Base-by-base conservation (phyloP, 1,140 invertebrate genomes). In the Ridgeia piscesae region DNA sequence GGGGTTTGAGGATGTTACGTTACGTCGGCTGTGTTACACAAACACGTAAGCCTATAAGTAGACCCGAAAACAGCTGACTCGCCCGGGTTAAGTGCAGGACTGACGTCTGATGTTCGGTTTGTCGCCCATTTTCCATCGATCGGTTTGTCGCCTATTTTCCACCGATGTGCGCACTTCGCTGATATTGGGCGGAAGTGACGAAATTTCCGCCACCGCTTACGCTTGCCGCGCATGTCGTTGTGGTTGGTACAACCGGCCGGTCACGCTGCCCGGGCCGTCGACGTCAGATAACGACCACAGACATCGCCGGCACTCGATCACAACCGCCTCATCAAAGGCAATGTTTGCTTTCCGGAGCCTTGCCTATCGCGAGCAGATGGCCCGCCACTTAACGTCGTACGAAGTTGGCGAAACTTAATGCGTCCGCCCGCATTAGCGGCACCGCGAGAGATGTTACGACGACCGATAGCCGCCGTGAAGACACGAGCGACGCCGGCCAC, bases 401-500 rank as follows among this genome's bases (percentile, higher is more conserved):
- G 14, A 77, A 77, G 58, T 77, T 77, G 27, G 58, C 14, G 58
- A 77, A 77, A 77, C 58, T 77, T 77, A 77, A 77, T 77, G 58
- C 58, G 58, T 77, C 58, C 58, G 58, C 11, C 58, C 27, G 58
- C 58, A 77, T 77, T 35, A 35, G 89, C 89, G 89, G 9, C 34
- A 27, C 42, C 17, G 89, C 89, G 89, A 91, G 34, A 48, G 89
- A 33, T 33, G 34, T 33, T 35, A 27, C 42, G 42, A 31, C 89
- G 89, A 91, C 14, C 17, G 89, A 31, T 35, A 91, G 42, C 34
- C 89, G 89, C 34, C n/a, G 89, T 27, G 89, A 91, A 27, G 89
- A 27, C 17, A 17, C 34, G 9, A 27, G 14, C 89, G 89, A 48
- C 34, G n/a, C 0, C 9, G 89, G 34, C 34, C 89, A 27, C 17